Evolutionary conservation across 2,113 vertebrate genomes (phyloP).

Genomic region (Cryptotis parvus): DNA sequence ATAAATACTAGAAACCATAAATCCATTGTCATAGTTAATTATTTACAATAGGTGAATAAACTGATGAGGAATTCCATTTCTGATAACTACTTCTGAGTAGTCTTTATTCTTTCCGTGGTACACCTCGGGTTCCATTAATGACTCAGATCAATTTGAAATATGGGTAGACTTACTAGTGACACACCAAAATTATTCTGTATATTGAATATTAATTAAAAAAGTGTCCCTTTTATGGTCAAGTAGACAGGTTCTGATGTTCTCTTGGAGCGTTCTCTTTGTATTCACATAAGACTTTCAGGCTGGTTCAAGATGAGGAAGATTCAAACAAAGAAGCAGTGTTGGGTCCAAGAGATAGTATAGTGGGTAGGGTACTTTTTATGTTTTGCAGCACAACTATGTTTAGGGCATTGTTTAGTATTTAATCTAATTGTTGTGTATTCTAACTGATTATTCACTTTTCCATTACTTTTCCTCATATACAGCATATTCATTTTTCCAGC

Average conservation of each 20-base stretch:
- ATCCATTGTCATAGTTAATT: not conserved
- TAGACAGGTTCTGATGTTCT: constrained; percentile 21
- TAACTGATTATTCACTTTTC: no score
- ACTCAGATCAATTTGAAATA: not conserved
- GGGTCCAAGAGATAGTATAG: not conserved
- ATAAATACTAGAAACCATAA: not conserved
- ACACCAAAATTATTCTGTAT: not conserved
- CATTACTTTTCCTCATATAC: no score
- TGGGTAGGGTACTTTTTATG: no score
- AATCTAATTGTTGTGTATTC: no score
- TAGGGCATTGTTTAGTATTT: no score
- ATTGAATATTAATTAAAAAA: not conserved
- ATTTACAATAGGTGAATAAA: not conserved
- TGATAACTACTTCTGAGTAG: not conserved
- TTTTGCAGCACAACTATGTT: no score
- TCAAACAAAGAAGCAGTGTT: constrained; percentile 9
- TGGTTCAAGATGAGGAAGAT: not conserved
- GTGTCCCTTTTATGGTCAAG: constrained; percentile 4
- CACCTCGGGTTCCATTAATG: not conserved
- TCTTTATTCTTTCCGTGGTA: not conserved
- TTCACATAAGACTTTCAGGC: not conserved
- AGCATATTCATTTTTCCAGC: no score
- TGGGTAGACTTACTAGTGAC: not conserved
- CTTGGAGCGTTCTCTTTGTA: not conserved
- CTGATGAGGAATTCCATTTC: not conserved